Percentiles rank a stretch among this genome's conserved stretches.
phyloP scores from a whole-genome alignment of 2,888 invertebrate species.

The Apamea epomidion region DNA sequence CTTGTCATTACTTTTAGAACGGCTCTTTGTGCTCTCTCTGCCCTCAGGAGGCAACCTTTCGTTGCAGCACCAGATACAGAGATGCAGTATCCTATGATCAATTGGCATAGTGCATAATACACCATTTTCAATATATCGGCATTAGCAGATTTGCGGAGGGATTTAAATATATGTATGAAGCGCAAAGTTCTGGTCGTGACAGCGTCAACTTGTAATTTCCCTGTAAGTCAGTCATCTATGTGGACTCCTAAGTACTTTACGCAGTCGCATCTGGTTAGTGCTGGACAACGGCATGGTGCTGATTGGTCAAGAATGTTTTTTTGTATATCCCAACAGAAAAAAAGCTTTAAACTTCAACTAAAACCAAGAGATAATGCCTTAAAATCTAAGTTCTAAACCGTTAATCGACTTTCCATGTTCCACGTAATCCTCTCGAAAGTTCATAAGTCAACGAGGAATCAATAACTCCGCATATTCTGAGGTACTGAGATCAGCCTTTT shows the following conservation, averaged over 20 bases:
- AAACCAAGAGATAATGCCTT: constrained; percentile 43
- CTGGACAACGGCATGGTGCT: not conserved
- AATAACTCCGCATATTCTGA: constrained; percentile 68
- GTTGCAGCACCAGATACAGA: constrained; percentile 1
- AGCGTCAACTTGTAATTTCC: not conserved
- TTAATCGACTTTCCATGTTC: constrained; percentile 64
- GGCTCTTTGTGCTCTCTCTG: not conserved
- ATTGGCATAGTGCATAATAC: not conserved
- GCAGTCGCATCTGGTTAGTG: not conserved
- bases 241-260: not conserved
- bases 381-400: constrained; percentile 45
- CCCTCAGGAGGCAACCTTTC: not conserved
- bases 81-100: not conserved
- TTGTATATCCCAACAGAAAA: constrained; percentile 11
- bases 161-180: constrained; percentile 1
- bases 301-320: not conserved
- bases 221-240: not conserved
- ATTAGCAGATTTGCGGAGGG: not conserved
- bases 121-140: not conserved
- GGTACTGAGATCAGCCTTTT: constrained; percentile 69
- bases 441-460: constrained; percentile 68
- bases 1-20: not conserved
- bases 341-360: constrained; percentile 32
- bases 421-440: constrained; percentile 56
- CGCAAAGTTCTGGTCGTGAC: not conserved